Conservation (phyloP, 2,113 vertebrate species). For the Malurus cyaneus region DNA sequence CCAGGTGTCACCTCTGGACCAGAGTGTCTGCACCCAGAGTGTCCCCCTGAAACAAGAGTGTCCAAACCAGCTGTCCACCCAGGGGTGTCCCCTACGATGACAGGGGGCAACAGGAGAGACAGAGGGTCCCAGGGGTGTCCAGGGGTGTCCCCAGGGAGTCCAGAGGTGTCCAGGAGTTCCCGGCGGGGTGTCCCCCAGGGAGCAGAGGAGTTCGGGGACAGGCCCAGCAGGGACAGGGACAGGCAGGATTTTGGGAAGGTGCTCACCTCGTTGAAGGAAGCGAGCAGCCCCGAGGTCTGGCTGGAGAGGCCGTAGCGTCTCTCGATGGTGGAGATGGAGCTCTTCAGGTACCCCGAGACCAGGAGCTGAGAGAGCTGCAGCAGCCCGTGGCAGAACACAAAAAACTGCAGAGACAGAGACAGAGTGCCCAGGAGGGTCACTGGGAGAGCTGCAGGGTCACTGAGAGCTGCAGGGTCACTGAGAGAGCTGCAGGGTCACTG, state of each 20-base stretch:
- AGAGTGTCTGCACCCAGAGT: no score
- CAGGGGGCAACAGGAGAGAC: no score
- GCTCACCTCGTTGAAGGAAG: conserved; percentile 90
- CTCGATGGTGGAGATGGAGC: conserved; percentile 94
- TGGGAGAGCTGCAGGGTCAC: neutral
- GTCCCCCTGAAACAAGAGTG: no score
- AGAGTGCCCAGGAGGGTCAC: neutral
- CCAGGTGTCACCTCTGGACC: no score
- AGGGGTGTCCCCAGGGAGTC: no score
- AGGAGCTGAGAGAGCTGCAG: conserved; percentile 89
- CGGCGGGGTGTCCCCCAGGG: no score
- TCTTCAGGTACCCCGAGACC: conserved; percentile 91
- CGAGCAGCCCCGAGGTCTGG: conserved; percentile 86
- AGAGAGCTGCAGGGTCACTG: neutral
- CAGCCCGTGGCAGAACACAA: conserved; percentile 89
- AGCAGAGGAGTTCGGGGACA: fast-evolving
- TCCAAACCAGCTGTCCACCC: no score
- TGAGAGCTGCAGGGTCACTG: no score
- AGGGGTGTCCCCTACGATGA: no score
- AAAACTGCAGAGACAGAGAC: conserved; percentile 75
- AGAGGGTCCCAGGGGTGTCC: no score
- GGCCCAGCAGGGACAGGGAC: fast-evolving
- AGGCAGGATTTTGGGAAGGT: no score
- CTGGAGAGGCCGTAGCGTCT: conserved; percentile 91
- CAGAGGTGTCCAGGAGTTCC: no score